Conservation (phyloP, 2,888 invertebrate genomes). For the Eumacrocentrus americanus region DNA sequence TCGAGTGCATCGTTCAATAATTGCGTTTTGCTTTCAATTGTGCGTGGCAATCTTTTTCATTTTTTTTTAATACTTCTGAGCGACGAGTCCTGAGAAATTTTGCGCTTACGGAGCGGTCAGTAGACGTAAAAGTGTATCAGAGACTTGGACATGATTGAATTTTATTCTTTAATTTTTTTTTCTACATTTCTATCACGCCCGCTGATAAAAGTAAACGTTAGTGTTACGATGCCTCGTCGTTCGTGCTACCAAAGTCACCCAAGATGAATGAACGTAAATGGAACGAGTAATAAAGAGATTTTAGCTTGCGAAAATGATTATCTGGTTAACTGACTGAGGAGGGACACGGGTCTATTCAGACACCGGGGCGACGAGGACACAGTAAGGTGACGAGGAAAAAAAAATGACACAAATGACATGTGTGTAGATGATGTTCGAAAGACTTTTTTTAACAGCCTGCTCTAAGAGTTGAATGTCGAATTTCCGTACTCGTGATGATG, state of each 20-base stretch:
- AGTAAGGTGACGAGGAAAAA: conserved; percentile 11
- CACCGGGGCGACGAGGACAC: conserved; percentile 10
- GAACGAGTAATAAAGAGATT: too few species aligned
- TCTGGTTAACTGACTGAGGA: conserved; percentile 1
- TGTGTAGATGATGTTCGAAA: too few species aligned
- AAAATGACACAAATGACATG: conserved; percentile 16
- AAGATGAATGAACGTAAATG: conserved; percentile 11
- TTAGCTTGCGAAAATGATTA: conserved; percentile 2
- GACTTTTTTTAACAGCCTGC: too few species aligned
- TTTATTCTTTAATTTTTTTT: conserved; percentile 1
- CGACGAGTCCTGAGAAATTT: conserved; percentile 47
- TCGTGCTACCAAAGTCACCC: conserved; percentile 30
- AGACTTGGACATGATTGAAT: conserved; percentile 12
- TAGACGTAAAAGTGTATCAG: conserved; percentile 52
- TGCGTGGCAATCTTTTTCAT: conserved; percentile 1
- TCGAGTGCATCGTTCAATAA: conserved; percentile 4
- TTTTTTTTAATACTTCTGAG: conserved; percentile 12
- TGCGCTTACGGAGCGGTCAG: conserved; percentile 55
- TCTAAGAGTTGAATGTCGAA: too few species aligned
- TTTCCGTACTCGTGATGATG: too few species aligned
- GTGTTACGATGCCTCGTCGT: not conserved
- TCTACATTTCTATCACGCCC: not conserved
- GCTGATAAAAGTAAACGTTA: not conserved
- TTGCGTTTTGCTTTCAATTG: conserved; percentile 5
- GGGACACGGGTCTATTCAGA: conserved; percentile 9